These are phyloP conservation scores for Hedya salicella DNA, from an alignment of 2,888 invertebrate genomes.

Conservation along the genomic window DNA sequence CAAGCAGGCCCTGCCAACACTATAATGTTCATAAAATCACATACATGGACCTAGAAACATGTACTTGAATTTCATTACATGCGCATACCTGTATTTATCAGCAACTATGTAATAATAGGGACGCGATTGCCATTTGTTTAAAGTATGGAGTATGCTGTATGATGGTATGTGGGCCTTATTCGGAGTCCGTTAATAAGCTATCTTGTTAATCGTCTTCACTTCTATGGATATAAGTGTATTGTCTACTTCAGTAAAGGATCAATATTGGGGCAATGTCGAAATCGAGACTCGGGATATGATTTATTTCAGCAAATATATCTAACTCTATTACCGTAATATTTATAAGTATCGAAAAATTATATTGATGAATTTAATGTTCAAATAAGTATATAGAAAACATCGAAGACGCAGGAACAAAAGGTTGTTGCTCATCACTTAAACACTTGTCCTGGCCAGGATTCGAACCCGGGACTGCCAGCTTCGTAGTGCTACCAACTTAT, in stretches of 20 bases:
- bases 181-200: background rate
- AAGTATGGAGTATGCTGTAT: background rate
- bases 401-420: too few species aligned
- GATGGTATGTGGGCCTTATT: background rate
- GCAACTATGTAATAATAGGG: background rate
- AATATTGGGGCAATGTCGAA: too few species aligned
- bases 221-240: background rate
- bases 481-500: too few species aligned
- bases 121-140: slow-evolving; percentile 4
- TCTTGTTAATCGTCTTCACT: slow-evolving; percentile 7
- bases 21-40: slow-evolving; percentile 13
- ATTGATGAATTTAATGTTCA: too few species aligned
- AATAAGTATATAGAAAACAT: too few species aligned
- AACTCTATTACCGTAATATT: too few species aligned
- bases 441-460: too few species aligned
- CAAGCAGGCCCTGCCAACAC: background rate
- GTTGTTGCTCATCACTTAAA: too few species aligned
- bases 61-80: slow-evolving; percentile 16
- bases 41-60: slow-evolving; percentile 2
- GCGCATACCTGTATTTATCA: background rate
- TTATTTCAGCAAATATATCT: too few species aligned
- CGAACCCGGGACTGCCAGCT: too few species aligned
- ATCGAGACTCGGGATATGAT: too few species aligned
- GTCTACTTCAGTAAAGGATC: background rate
- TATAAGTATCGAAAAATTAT: too few species aligned